Conservation (phyloP, 2,888 invertebrate species). For the Terebella lapidaria region DNA sequence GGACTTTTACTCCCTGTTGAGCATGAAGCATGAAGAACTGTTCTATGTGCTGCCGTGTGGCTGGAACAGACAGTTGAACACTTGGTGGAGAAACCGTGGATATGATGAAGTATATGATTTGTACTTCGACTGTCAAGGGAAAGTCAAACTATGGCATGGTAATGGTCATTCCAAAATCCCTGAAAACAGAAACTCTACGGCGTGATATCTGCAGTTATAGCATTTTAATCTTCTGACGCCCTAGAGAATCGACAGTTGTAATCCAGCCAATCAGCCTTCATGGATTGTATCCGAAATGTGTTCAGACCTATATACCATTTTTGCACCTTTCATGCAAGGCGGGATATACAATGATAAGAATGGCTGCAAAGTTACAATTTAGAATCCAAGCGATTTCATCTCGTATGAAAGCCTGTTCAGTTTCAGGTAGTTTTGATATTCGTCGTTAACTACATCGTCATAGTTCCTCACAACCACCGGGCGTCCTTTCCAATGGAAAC, state of each 20-base stretch:
- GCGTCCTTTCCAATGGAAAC: not conserved
- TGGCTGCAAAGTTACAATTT: too few relatives aligned
- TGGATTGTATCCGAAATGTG: too few relatives aligned
- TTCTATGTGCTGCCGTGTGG: conserved; percentile 71
- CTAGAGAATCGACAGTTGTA: too few relatives aligned
- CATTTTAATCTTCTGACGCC: too few relatives aligned
- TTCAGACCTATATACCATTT: too few relatives aligned
- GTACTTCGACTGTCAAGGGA: conserved; percentile 63
- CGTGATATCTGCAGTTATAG: too few relatives aligned
- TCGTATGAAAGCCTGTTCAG: not conserved
- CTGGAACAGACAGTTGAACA: conserved; percentile 77
- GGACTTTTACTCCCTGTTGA: conserved; percentile 72
- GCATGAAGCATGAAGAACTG: conserved; percentile 66
- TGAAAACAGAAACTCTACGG: conserved; percentile 17
- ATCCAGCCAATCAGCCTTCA: too few relatives aligned
- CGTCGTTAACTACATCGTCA: not conserved
- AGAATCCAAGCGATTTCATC: too few relatives aligned
- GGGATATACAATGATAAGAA: too few relatives aligned
- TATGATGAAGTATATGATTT: conserved; percentile 68
- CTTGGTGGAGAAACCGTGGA: conserved; percentile 75
- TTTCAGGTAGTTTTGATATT: not conserved
- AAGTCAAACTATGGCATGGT: conserved; percentile 49
- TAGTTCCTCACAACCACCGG: not conserved
- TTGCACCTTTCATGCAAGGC: too few relatives aligned
- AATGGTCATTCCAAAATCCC: conserved; percentile 51